These are phyloP conservation scores for Steinernema scapterisci DNA, from an alignment of 2,888 invertebrate species.

Conservation along the genomic window DNA sequence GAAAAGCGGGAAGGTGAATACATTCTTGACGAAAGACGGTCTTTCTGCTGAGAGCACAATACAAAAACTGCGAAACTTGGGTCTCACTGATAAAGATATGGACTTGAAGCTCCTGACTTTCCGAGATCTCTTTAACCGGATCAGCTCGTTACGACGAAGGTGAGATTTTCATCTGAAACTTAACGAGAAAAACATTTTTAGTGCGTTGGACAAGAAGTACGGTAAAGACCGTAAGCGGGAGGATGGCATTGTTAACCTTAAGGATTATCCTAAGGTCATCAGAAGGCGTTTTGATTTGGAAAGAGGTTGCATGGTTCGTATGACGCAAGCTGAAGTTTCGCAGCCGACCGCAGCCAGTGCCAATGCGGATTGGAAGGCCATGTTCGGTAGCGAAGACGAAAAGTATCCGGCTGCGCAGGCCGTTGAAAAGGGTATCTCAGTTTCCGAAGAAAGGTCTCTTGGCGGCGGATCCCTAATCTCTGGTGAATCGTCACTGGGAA, in stretches of 20 bases:
- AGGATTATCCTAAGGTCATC: slow-evolving; percentile 30
- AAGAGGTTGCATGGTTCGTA: slow-evolving; percentile 38
- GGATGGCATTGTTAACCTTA: not conserved
- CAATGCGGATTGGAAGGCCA: slow-evolving; percentile 37
- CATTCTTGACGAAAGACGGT: not conserved
- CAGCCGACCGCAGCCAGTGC: not conserved
- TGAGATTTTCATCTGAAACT: not conserved
- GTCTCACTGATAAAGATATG: slow-evolving; percentile 42
- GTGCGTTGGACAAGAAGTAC: not conserved
- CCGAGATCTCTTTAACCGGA: slow-evolving; percentile 41
- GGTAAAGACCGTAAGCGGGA: no score
- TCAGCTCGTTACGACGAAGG: slow-evolving; percentile 35
- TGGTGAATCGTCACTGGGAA: not conserved
- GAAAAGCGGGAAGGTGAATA: not conserved
- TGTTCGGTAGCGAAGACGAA: slow-evolving; percentile 32
- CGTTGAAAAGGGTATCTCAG: not conserved
- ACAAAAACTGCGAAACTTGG: slow-evolving; percentile 44
- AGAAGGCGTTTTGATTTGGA: slow-evolving; percentile 42
- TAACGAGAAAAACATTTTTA: not conserved
- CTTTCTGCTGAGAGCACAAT: not conserved
- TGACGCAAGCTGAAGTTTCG: not conserved
- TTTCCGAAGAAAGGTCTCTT: not conserved
- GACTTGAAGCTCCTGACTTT: slow-evolving; percentile 47
- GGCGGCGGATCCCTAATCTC: not conserved
- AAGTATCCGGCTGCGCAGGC: not conserved